A percentile compares a stretch with the other conserved stretches of the same genome.
phyloP scores from a whole-genome alignment of 1,140 invertebrate species.

The Mamestra configurata region DNA sequence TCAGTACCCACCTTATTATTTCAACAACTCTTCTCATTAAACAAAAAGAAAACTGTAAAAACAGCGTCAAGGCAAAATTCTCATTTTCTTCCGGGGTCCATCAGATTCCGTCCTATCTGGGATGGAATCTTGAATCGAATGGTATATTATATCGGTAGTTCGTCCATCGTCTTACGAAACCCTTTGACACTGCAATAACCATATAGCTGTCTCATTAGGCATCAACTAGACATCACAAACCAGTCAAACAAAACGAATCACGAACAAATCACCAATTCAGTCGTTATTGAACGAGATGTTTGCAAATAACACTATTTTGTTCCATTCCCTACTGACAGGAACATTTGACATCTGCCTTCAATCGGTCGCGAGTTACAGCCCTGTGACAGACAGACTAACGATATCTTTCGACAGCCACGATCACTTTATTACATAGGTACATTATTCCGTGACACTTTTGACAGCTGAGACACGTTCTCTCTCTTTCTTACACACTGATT shows the following conservation, averaged over 20 bases:
- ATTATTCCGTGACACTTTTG: neutral
- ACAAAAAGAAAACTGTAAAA: too few relatives aligned
- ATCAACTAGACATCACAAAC: too few relatives aligned
- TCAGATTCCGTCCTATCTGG: too few relatives aligned
- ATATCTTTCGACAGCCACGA: neutral
- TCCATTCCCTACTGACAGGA: neutral
- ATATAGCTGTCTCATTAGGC: too few relatives aligned
- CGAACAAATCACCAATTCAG: neutral
- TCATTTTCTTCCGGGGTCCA: too few relatives aligned
- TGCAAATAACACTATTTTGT: neutral
- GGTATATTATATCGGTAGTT: too few relatives aligned
- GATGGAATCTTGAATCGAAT: too few relatives aligned
- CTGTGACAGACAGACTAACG: slow-evolving; percentile 16
- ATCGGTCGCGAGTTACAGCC: slow-evolving; percentile 17
- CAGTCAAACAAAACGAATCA: neutral
- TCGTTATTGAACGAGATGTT: neutral
- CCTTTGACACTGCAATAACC: too few relatives aligned
- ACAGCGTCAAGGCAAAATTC: too few relatives aligned
- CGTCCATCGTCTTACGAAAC: too few relatives aligned
- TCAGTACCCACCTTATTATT: too few relatives aligned
- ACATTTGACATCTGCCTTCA: slow-evolving; percentile 1
- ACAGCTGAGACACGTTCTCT: neutral
- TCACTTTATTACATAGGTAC: slow-evolving; percentile 3
- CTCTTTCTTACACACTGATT: neutral
- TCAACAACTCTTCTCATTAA: too few relatives aligned